These are phyloP conservation scores for Lophochroa leadbeateri DNA, from an alignment of 2,113 vertebrate genomes.

Conservation along the genomic window DNA sequence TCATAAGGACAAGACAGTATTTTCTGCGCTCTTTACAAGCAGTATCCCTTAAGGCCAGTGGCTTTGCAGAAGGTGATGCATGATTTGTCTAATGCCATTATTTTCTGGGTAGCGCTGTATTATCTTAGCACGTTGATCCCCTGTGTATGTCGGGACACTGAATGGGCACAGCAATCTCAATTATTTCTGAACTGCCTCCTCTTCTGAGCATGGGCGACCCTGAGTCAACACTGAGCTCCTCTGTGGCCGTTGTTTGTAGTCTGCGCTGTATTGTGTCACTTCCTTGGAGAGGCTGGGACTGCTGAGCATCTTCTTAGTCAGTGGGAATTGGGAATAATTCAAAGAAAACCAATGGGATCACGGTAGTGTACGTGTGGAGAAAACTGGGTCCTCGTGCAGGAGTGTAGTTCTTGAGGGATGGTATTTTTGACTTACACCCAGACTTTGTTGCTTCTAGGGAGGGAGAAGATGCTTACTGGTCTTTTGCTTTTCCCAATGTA, in stretches of 20 bases:
- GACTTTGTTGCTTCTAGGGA: background rate
- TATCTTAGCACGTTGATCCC: background rate
- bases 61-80: background rate
- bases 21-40: background rate
- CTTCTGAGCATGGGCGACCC: background rate
- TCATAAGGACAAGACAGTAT: background rate
- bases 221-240: background rate
- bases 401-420: background rate
- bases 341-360: background rate
- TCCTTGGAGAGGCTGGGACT: background rate
- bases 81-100: conserved; percentile 29
- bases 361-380: background rate
- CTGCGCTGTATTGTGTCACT: background rate
- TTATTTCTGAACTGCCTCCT: conserved; percentile 12
- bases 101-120: background rate
- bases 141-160: background rate
- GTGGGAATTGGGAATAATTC: background rate
- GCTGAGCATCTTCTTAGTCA: fast-evolving
- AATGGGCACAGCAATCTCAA: background rate
- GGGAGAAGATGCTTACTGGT: background rate
- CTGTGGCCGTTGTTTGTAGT: background rate
- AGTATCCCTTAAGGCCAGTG: conserved; percentile 18
- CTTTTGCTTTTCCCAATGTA: background rate
- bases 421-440: background rate
- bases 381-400: background rate